phyloP scores from a whole-genome alignment of 2,113 vertebrate genomes.

The Ctenodactylus gundi region DNA sequence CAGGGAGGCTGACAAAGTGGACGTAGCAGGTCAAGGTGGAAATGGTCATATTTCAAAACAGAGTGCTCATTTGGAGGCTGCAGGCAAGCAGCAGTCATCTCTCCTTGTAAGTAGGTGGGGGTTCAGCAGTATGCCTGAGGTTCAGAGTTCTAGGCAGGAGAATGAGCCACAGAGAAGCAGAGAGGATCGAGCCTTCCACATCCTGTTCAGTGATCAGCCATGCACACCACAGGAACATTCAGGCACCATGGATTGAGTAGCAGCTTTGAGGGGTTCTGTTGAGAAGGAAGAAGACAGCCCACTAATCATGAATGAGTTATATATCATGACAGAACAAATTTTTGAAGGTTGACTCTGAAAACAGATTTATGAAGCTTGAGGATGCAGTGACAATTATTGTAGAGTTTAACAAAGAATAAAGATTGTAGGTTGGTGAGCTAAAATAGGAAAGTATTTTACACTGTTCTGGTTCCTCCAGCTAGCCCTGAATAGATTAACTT shows the following conservation, averaged over 20 bases:
- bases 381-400: neutral
- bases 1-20: neutral
- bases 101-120: neutral
- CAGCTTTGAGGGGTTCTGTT: neutral
- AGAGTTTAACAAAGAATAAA: neutral
- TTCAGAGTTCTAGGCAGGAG: neutral
- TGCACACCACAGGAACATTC: neutral
- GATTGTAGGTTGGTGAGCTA: neutral
- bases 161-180: neutral
- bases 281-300: neutral
- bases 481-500: neutral
- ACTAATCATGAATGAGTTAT: neutral
- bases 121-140: neutral
- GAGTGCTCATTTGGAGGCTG: neutral
- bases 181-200: neutral
- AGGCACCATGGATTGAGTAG: neutral
- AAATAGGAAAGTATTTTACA: neutral
- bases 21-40: neutral
- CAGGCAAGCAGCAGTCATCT: neutral
- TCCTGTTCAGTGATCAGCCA: neutral
- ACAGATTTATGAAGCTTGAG: neutral
- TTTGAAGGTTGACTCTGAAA: neutral
- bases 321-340: neutral
- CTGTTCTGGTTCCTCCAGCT: neutral
- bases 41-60: neutral